Base-by-base conservation (phyloP, 2,797 vertebrate species). In the Benthosema pterotum region DNA sequence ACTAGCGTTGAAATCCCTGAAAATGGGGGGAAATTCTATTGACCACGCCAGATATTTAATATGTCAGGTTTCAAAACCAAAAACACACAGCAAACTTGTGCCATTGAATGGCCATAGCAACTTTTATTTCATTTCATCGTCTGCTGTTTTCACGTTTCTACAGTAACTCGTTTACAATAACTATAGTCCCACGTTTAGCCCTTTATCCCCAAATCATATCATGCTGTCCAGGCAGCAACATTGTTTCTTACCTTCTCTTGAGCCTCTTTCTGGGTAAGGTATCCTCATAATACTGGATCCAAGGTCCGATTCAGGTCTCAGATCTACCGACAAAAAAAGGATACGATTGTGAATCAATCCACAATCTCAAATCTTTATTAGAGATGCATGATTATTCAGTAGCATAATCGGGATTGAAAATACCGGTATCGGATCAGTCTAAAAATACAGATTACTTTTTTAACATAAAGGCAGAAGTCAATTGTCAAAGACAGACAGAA, bases 161-260 rank as follows among this genome's bases (percentile, higher is more conserved):
- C 12, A 52, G 50, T 19, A 52, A 18, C 25, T 15, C 4, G 12
- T 46, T 46, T 15, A 14, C 13, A 28, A 14, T 32, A 45, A 11
- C 15, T 60, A 1, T 13, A 16, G 1, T n/a, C n/a, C 14, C 18
- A 7, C 63, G 38, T 15, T 42, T 9, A 38, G 32, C 9, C 32
- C 8, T 38, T 38, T 38, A 38, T 9, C 32, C 32, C 32, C 32
- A 38, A n/a, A n/a, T 7, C 11, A 32, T 0, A 18, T 42, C 4
- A 72, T 53, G 18, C 15, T 56, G 69, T 76, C 69, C 12, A 58
- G 49, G 57, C 18, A 74, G 55, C 42, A 71, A 22, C 59, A 13
- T 25, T n/a, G 66, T 38, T 54, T 65, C 85, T 67, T 88, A 89
- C 88, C 85, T 87, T 65, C 75, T 79, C 7, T 79, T 61, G 60